Conservation (phyloP, 1,140 invertebrate genomes). For the Oedothorax gibbosus region DNA sequence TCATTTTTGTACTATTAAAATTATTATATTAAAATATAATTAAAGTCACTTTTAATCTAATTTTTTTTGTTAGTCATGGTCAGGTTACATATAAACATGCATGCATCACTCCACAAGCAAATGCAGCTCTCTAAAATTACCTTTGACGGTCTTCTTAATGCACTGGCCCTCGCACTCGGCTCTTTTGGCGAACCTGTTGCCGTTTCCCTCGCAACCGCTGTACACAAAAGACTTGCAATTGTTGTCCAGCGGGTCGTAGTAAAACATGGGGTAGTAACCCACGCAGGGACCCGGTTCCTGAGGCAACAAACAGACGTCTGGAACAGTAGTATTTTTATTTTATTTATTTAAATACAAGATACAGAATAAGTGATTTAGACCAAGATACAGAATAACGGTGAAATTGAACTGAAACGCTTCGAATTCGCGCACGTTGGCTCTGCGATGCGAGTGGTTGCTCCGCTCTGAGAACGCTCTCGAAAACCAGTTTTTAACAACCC, state of each 20-base stretch:
- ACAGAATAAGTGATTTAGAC: too few species aligned
- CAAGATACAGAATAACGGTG: too few species aligned
- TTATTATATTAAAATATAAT: too few species aligned
- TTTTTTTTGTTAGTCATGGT: too few species aligned
- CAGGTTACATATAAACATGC: background rate
- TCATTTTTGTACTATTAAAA: too few species aligned
- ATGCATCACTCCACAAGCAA: background rate
- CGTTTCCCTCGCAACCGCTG: conserved; percentile 87
- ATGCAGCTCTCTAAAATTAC: background rate
- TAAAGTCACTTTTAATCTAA: too few species aligned
- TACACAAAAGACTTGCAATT: conserved; percentile 81
- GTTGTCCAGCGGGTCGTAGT: conserved; percentile 73
- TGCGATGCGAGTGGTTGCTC: too few species aligned
- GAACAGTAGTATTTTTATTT: conserved; percentile 34
- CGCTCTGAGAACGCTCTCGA: too few species aligned
- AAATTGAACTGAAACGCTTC: too few species aligned
- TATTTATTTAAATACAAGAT: too few species aligned
- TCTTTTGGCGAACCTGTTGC: conserved; percentile 81
- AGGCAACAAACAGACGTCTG: conserved; percentile 75
- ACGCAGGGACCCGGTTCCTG: conserved; percentile 79
- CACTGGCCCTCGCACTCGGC: conserved; percentile 73
- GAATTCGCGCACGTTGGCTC: too few species aligned
- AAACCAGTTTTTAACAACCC: too few species aligned
- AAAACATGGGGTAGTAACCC: conserved; percentile 75
- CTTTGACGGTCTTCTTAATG: conserved; percentile 34